Evolutionary conservation across 1,140 invertebrate species (phyloP).

Genomic region (Onthophagus taurus): DNA sequence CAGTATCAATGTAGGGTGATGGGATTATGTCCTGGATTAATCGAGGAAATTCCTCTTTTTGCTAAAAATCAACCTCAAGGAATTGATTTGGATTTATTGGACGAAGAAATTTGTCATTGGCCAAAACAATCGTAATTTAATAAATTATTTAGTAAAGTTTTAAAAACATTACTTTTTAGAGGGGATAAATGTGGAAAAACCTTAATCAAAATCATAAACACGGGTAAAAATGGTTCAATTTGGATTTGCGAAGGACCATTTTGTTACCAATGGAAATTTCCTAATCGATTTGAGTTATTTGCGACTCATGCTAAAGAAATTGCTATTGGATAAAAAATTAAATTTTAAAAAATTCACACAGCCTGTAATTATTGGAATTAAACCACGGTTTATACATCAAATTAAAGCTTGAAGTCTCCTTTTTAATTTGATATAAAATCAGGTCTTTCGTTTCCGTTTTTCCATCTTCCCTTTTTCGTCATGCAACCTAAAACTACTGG

Average conservation of each 20-base stretch:
- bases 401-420: no score
- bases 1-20: constrained; percentile 29
- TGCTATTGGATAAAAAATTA: no score
- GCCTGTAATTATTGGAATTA: no score
- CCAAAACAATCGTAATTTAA: constrained; percentile 4
- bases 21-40: constrained; percentile 32
- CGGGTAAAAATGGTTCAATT: constrained; percentile 7
- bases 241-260: constrained; percentile 2
- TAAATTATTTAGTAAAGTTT: not conserved
- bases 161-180: not conserved
- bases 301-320: no score
- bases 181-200: not conserved
- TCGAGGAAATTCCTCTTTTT: constrained; percentile 24
- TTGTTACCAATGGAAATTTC: constrained; percentile 2
- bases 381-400: no score
- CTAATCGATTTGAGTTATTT: constrained; percentile 4
- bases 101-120: constrained; percentile 6
- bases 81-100: constrained; percentile 8
- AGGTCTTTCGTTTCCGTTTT: no score
- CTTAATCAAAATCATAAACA: not conserved
- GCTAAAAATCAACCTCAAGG: not conserved
- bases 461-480: no score
- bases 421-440: no score
- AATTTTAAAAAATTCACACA: no score
- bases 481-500: no score